Percentiles rank a stretch among this genome's conserved stretches.
phyloP scores from a whole-genome alignment of 1,140 invertebrate species.

The Bombus picipes region DNA sequence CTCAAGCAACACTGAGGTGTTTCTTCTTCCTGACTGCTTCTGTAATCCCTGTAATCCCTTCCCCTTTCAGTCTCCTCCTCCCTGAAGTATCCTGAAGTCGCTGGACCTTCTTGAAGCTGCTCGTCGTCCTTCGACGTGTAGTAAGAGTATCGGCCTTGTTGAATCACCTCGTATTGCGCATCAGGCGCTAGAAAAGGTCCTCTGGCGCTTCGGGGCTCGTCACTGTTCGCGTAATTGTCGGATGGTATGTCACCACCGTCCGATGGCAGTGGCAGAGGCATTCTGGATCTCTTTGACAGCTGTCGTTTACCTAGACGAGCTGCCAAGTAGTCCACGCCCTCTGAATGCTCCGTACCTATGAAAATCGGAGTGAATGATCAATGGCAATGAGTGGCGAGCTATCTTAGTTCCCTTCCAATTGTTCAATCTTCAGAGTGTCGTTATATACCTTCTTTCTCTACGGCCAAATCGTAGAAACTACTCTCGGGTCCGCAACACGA shows the following conservation, averaged over 20 bases:
- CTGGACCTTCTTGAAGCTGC: slow-evolving; percentile 68
- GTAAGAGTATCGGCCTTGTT: slow-evolving; percentile 77
- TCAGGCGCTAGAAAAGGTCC: slow-evolving; percentile 84
- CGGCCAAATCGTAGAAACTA: slow-evolving; percentile 79
- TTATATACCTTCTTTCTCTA: slow-evolving; percentile 77
- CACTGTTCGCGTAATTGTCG: slow-evolving; percentile 76
- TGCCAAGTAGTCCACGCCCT: slow-evolving; percentile 83
- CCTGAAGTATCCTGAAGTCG: slow-evolving; percentile 64
- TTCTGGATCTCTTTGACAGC: slow-evolving; percentile 83
- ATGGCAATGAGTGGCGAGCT: background rate
- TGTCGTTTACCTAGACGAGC: slow-evolving; percentile 83
- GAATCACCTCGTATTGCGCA: slow-evolving; percentile 86
- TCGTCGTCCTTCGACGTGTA: slow-evolving; percentile 74
- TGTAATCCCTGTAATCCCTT: slow-evolving; percentile 72
- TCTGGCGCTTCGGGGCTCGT: slow-evolving; percentile 71
- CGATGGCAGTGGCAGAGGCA: slow-evolving; percentile 84
- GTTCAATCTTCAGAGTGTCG: background rate
- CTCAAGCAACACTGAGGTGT: slow-evolving; percentile 74
- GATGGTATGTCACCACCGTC: slow-evolving; percentile 67
- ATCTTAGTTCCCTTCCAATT: background rate
- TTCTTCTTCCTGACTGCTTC: slow-evolving; percentile 70
- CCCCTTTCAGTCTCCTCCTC: slow-evolving; percentile 62
- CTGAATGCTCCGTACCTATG: slow-evolving; percentile 69
- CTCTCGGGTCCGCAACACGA: slow-evolving; percentile 87
- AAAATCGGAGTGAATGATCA: background rate